Base-by-base conservation (phyloP, 2,797 vertebrate species). In the Lepilemur ruficaudatus region DNA sequence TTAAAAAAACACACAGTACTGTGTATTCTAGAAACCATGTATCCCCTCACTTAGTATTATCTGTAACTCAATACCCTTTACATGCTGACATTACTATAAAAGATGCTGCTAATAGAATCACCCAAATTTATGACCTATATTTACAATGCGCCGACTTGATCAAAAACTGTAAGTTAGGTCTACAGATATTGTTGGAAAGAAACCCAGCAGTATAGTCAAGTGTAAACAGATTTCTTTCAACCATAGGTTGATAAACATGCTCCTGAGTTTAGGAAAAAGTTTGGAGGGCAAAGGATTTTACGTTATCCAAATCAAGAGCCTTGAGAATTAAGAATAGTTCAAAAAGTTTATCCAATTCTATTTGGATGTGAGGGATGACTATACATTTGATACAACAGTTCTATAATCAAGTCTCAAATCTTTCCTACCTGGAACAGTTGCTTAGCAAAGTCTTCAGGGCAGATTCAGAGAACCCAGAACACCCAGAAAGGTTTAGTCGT, bases 401-500 rank as follows among this genome's bases (percentile, higher is more conserved):
- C 61, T 70, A 83, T 67, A 95, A 69, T 3, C 9, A 78, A 28
- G 4, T 85, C 67, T 75, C 59, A n/a, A 20, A 57, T 91, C 88
- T 79, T 28, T 84, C 98, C 97, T 98, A 99, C 99, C 98, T 95
- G 94, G 93, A 97, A 97, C 99, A 99, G 97, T 98, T 98, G 73
- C 70, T 97, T 50, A 99, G 98, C 99, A 99, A 98, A 59, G 98
- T 89, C 4, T 98, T 94, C 94, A 99, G 97, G 8, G 98, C 97
- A 5, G 98, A 97, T n/a, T 99, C 97, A 5, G 99, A 99, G 98
- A 99, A 99, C 4, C 98, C 98, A 3, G 99, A 99, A 97, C 99
- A 99, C 12, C 99, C 99, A 30, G 98, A 99, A 85, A 99, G 98
- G 97, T 99, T 99, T 20, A 99, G 98, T 73, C 99, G 98, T 52